Conservation (phyloP, 2,888 invertebrate genomes). For the Mesopsocus fuscifrons region DNA sequence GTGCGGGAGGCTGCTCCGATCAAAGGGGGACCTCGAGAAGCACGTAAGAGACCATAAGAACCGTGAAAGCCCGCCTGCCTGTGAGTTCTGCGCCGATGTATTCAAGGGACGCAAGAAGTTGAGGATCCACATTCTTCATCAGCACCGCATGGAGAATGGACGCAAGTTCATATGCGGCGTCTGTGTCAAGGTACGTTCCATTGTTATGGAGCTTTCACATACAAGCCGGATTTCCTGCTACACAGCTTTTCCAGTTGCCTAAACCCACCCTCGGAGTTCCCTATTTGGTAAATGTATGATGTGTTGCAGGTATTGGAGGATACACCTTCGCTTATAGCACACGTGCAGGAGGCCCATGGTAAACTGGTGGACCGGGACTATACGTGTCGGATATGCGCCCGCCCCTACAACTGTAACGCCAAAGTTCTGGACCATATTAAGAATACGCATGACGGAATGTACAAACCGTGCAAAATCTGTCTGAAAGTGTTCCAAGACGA, state of each 20-base stretch:
- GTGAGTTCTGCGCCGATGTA: conserved; percentile 36
- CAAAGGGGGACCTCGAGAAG: conserved; percentile 29
- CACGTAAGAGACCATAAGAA: conserved; percentile 32
- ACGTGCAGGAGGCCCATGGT: conserved; percentile 31
- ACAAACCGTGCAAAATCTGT: conserved; percentile 36
- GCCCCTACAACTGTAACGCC: conserved; percentile 37
- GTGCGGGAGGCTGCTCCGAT: conserved; percentile 33
- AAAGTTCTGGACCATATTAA: conserved; percentile 38
- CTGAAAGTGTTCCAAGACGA: conserved; percentile 34
- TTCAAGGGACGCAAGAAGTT: conserved; percentile 35
- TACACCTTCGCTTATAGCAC: conserved; percentile 33
- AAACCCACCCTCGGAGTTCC: too few species aligned
- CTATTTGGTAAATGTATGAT: too few species aligned
- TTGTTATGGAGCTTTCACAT: too few species aligned
- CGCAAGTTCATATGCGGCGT: conserved; percentile 35
- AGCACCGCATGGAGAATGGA: conserved; percentile 29
- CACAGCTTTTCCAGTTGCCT: too few species aligned
- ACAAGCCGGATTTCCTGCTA: too few species aligned
- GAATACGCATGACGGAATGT: conserved; percentile 35
- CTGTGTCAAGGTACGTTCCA: conserved; percentile 28
- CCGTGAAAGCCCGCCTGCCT: conserved; percentile 28
- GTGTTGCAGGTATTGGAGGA: conserved; percentile 27
- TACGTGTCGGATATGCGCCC: conserved; percentile 37
- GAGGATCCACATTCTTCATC: conserved; percentile 35
- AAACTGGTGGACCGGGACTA: conserved; percentile 29